Evolutionary conservation across 1,140 invertebrate genomes (phyloP), one percentile per base, ranked within the genome.

Genomic region (Ladona fulva): DNA sequence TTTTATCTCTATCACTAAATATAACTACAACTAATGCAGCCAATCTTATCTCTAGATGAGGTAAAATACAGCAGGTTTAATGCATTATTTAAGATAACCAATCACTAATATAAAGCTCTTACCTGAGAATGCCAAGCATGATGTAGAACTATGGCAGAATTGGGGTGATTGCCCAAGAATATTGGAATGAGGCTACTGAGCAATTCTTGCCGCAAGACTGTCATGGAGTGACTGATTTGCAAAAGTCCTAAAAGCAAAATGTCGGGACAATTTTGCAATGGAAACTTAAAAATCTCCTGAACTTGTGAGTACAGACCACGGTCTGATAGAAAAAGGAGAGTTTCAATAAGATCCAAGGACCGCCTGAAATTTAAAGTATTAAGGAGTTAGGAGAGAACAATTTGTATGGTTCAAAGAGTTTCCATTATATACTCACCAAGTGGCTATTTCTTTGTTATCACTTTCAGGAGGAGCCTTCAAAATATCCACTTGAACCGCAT

Each of bases 161-260:
- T 98, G 0, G 95, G 94, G 89, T 98, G 96, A 87, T 97, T 97
- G 16, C 92, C 92, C 19, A 98, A 86, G 85, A 98, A 98, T 77
- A 96, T 92, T 1, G 95, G 95, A 83, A 99, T 94, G 12, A 98
- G 84, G 66, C 89, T 92, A 74, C 91, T 90, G 37, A 98, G 88
- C 59, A 98, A 84, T 83, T 98, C 96, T 85, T 96, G 94, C 77
- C 93, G 86, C 73, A 94, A 85, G 76, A 91, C 86, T 16, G 92
- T 92, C 24, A 94, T 85, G 0, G 93, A 92, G 25, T 91, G 89
- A 83, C 87, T 92, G 14, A 95, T 92, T 85, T 98, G 95, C 66
- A 98, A 83, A 78, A 98, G 84, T 0, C 93, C 94, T 29, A 99
- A 85, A 10, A 97, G 89, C 14, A 99, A 87, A 24, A 99, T 91